Base-by-base conservation (phyloP, 2,797 vertebrate genomes). In the Hoplostethus atlanticus region DNA sequence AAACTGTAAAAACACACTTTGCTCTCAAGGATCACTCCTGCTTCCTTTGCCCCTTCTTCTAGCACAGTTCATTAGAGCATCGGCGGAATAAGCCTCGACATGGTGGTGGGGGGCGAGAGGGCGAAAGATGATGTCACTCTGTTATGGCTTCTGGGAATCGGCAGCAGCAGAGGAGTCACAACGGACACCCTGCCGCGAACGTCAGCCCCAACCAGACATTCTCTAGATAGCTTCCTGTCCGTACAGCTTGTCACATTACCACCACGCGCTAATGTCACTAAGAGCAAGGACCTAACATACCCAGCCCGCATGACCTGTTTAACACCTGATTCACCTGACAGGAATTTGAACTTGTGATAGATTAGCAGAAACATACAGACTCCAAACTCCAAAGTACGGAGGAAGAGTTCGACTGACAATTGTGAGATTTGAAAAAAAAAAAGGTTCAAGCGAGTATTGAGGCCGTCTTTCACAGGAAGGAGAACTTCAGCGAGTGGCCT, bases 201-300 rank as follows among this genome's bases (percentile, higher is more conserved):
- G 70, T 84, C 83, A 72, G 16, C 47, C 30, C 66, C 71, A n/a
- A 73, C 55, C 80, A 72, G 69, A 71, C 83, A 87, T 91, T 93
- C 86, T 87, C 75, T 57, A 76, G 83, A 95, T 91, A 85, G 79
- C 83, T 92, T 90, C 87, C 90, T 76, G 78, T 86, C 80, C 21
- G 12, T 86, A 76, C 52, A 85, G 86, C 79, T 86, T 71, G 83
- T 91, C 86, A 78, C 84, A 86, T 85, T 88, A 91, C 79, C 73
- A 53, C 64, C 57, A 59, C 59, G 76, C 79, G 80, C 77, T 73
- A 65, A 74, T 73, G 64, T 68, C 75, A 77, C 56, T 58, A 60
- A 73, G 46, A 64, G 59, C 51, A 48, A 31, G 55, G 38, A 63
- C 21, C 52, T 58, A 74, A 74, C 56, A 64, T 28, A 60, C 30